phyloP scores from a whole-genome alignment of 2,797 vertebrate genomes.

The Bradypus variegatus region DNA sequence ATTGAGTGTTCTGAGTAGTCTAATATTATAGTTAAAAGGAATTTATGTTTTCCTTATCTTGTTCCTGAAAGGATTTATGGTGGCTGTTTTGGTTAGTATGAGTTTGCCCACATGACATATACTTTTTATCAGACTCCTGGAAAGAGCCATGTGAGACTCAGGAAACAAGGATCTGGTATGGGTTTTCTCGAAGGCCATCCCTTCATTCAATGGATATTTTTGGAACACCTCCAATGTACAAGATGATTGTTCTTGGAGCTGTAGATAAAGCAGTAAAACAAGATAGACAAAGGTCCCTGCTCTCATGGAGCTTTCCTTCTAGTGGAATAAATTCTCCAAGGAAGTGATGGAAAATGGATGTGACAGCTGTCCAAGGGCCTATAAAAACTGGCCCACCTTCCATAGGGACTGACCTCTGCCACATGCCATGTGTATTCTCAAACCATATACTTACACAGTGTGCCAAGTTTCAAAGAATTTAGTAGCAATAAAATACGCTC shows the following conservation, averaged over 20 bases:
- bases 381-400: background rate
- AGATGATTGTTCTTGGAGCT: background rate
- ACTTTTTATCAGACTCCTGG: conserved; percentile 3
- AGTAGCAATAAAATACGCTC: background rate
- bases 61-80: conserved; percentile 43
- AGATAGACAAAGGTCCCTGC: background rate
- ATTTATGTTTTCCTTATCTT: background rate
- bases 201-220: background rate
- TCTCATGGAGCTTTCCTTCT: background rate
- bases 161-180: background rate
- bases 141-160: background rate
- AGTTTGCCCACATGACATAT: background rate
- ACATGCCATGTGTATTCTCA: background rate
- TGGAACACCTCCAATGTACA: background rate
- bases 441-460: background rate
- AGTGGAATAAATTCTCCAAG: background rate
- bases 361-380: background rate
- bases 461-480: conserved; percentile 22
- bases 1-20: conserved; percentile 14
- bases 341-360: background rate
- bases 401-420: background rate
- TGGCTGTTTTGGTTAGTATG: background rate
- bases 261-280: background rate
- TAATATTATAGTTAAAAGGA: conserved; percentile 11
- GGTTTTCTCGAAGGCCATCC: conserved; percentile 24